phyloP scores from a whole-genome alignment of 2,113 vertebrate species.

The Pseudopipra pipra region DNA sequence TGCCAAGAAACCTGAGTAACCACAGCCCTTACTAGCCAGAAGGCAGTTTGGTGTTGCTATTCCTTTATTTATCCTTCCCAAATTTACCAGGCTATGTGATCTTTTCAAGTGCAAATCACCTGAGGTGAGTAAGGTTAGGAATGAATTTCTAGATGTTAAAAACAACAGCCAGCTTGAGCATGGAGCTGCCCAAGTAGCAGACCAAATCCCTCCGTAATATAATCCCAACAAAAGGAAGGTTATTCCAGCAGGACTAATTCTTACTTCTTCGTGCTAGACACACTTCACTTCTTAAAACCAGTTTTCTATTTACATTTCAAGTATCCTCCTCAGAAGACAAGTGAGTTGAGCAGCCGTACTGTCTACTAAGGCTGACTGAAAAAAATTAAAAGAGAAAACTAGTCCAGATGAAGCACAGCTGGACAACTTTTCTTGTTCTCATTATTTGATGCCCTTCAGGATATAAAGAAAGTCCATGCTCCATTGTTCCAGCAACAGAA shows the following conservation, averaged over 20 bases:
- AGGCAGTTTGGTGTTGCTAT: not conserved
- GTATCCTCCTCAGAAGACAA: not conserved
- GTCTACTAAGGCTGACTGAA: not conserved
- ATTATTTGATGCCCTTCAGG: slow-evolving; percentile 25
- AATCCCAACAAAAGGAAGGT: not conserved
- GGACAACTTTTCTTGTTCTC: slow-evolving; percentile 34
- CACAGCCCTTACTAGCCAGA: not conserved
- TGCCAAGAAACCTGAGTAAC: not conserved
- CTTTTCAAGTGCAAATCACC: slow-evolving; percentile 37
- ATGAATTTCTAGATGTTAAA: slow-evolving; percentile 34
- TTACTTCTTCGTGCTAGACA: not conserved
- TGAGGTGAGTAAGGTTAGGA: slow-evolving; percentile 18
- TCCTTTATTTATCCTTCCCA: slow-evolving; percentile 14
- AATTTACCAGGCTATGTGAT: slow-evolving; percentile 20
- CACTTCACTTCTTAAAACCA: not conserved
- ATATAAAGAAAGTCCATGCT: slow-evolving; percentile 3
- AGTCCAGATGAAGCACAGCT: slow-evolving; percentile 34
- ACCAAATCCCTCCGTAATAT: not conserved
- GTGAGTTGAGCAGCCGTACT: not conserved
- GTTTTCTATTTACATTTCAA: slow-evolving; percentile 22
- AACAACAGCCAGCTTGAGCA: not conserved
- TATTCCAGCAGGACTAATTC: not conserved
- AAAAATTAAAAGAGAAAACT: slow-evolving; percentile 20
- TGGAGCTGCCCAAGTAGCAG: not conserved
- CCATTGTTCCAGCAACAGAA: slow-evolving; percentile 47